These are phyloP conservation scores for Tachuris rubrigastra DNA, from an alignment of 2,113 vertebrate species.

Conservation along the genomic window DNA sequence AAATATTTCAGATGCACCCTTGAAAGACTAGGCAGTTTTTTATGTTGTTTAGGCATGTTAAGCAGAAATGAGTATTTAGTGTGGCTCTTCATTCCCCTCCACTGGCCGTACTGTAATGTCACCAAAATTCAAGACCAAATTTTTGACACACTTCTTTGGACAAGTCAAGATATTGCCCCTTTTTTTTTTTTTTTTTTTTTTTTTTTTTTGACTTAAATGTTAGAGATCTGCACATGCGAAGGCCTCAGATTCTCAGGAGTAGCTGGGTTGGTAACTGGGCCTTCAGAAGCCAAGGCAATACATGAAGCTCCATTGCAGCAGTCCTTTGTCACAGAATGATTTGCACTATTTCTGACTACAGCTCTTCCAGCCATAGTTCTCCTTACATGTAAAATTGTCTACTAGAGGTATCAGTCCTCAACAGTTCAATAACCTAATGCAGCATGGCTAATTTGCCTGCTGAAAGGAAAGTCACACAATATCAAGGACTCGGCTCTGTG, in stretches of 20 bases:
- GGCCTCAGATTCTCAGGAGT: fast-evolving
- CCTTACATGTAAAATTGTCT: not conserved
- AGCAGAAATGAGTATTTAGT: not conserved
- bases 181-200: too few relatives aligned
- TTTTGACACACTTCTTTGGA: not conserved
- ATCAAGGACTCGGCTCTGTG: not conserved
- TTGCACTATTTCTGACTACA: not conserved
- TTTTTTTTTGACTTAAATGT: not conserved
- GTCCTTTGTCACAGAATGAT: not conserved
- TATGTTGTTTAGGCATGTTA: too few relatives aligned
- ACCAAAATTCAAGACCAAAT: not conserved
- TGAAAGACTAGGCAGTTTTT: not conserved
- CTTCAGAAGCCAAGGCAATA: not conserved
- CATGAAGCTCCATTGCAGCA: not conserved
- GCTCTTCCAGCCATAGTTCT: not conserved
- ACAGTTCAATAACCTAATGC: not conserved
- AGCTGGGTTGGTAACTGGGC: not conserved
- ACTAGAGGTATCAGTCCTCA: not conserved
- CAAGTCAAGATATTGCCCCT: not conserved
- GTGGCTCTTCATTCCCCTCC: not conserved
- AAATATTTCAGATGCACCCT: not conserved
- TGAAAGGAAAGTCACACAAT: not conserved
- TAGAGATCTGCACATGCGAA: fast-evolving
- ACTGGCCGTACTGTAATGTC: not conserved
- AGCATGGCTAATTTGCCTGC: not conserved